Conservation (phyloP, 2,113 vertebrate genomes). For the pig (Sus scrofa) region T2T-Sscrofa CM000820.6:95397501-95398000, state of each 20-base stretch:
- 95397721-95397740: background rate
- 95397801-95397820: background rate
- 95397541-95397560: background rate
- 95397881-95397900: background rate
- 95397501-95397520: background rate
- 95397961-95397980: background rate
- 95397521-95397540: background rate
- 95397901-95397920: background rate
- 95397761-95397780: background rate
- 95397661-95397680: background rate
- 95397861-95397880: background rate
- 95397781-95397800: background rate
- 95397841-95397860: background rate
- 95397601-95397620: background rate
- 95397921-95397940: background rate
- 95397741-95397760: background rate
- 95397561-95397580: background rate
- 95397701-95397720: background rate
- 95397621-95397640: background rate
- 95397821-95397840: background rate
- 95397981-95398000: background rate
- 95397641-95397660: background rate
- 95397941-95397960: background rate
- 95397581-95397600: background rate
- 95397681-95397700: background rate